Percentiles rank a stretch among this genome's conserved stretches.
These are phyloP conservation scores for Pseudoips prasinana DNA, from an alignment of 2,888 invertebrate species.

Conservation along the genomic window DNA sequence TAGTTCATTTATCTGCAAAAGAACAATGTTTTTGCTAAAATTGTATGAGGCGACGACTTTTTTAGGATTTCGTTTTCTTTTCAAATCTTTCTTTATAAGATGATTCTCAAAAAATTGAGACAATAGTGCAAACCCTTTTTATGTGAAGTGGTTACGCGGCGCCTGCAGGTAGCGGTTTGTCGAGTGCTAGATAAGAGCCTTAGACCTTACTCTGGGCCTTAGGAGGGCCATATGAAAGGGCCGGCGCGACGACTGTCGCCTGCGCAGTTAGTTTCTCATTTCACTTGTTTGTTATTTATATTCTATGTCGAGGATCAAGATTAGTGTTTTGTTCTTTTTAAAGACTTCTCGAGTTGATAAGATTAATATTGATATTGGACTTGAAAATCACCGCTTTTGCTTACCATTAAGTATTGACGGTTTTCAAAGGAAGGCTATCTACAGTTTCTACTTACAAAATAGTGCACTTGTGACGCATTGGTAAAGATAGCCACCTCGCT, in stretches of 20 bases:
- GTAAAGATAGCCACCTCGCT: too few relatives aligned
- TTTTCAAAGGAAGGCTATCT: too few relatives aligned
- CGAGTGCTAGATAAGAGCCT: slow-evolving; percentile 58
- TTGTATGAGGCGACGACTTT: too few relatives aligned
- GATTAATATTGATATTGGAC: neutral
- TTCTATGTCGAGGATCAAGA: slow-evolving; percentile 3
- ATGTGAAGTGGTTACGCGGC: slow-evolving; percentile 53
- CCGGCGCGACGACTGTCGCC: slow-evolving; percentile 3
- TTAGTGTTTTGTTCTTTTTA: neutral
- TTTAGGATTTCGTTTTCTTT: neutral
- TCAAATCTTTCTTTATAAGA: neutral
- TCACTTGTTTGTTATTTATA: slow-evolving; percentile 6
- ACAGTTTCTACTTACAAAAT: too few relatives aligned
- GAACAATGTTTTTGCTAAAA: too few relatives aligned
- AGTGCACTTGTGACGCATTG: too few relatives aligned
- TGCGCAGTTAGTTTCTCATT: slow-evolving; percentile 2
- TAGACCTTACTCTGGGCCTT: slow-evolving; percentile 33
- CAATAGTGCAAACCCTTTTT: slow-evolving; percentile 55
- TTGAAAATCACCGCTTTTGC: neutral
- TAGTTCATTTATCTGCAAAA: too few relatives aligned
- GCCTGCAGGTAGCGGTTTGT: slow-evolving; percentile 55
- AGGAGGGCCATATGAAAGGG: neutral
- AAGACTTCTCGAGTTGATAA: too few relatives aligned
- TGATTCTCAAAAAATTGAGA: slow-evolving; percentile 31
- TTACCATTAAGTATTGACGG: too few relatives aligned